Base-by-base conservation (phyloP, 2,888 invertebrate species). In the Phoronis australis region DNA sequence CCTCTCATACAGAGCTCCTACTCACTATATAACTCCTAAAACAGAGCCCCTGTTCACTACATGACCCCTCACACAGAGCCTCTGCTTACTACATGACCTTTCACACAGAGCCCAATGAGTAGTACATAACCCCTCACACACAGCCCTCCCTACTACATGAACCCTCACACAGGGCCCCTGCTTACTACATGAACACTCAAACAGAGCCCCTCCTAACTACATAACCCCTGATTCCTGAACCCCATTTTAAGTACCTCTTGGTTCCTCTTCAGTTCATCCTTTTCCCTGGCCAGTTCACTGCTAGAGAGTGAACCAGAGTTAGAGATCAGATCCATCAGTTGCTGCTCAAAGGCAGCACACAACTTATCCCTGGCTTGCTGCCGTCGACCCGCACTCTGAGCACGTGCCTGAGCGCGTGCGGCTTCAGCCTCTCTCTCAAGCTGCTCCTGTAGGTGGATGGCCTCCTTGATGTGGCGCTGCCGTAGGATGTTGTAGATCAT, bases 391-490 rank as follows among this genome's bases (percentile, higher is more conserved):
- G 62, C 61, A 4, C 66, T 56, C 24, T 66, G 62, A 2, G 68
- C 63, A 35, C 59, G 54, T 1, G 65, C 65, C 23, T 62, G 61
- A n/a, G 62, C 57, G n/a, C 62, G 51, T 1, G 64, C 62, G 4
- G 70, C 69, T 12, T 61, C 63, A 38, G 64, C 54, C 42, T 67
- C 65, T 18, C 60, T 53, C 12, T 65, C 68, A 20, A 70, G 58
- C 54, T 70, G 70, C 35, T 71, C 72, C 47, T 72, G 71, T 42
- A 72, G 59, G 47, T 71, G 69, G 22, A 73, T 68, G 38, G 72
- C 73, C 49, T 73, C 71, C 58, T 68, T 70, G 43, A 70, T 65
- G 59, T 73, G 73, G 18, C 71, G 64, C 59, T 72, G 70, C 21
- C 71, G 51, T 22, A 73, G 57, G 9, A 73, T 69, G 1, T 63